These are phyloP conservation scores for Formica selysi DNA, from an alignment of 1,140 invertebrate species.

Conservation along the genomic window DNA sequence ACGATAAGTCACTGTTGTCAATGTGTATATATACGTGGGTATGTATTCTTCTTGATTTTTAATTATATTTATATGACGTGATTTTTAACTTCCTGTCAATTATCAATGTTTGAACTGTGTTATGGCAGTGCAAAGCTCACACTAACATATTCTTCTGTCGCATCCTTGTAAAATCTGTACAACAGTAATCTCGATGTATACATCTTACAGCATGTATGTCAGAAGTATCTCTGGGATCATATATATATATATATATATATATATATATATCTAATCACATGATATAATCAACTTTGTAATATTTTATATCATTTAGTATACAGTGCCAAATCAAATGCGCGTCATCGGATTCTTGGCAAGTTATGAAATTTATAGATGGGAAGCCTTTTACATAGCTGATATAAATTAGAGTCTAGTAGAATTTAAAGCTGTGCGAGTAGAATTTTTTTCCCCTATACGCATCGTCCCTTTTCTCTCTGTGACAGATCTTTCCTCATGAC, in stretches of 20 bases:
- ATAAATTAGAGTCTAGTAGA: background rate
- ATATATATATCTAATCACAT: background rate
- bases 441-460: background rate
- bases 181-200: background rate
- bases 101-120: constrained; percentile 50
- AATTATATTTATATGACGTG: background rate
- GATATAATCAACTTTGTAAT: constrained; percentile 28
- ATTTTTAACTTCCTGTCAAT: constrained; percentile 5
- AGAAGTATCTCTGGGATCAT: background rate
- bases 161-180: background rate
- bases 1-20: constrained; percentile 24
- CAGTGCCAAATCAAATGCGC: constrained; percentile 23
- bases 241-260: no score
- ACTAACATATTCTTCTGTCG: background rate
- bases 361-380: background rate
- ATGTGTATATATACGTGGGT: background rate
- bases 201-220: background rate
- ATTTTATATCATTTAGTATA: constrained; percentile 10
- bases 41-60: constrained; percentile 3
- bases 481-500: background rate
- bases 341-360: constrained; percentile 47
- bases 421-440: background rate
- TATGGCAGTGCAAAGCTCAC: constrained; percentile 48
- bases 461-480: background rate
- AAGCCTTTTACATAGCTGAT: background rate